These are phyloP conservation scores for Calosoma granatense DNA, from an alignment of 1,140 invertebrate genomes.

Conservation along the genomic window DNA sequence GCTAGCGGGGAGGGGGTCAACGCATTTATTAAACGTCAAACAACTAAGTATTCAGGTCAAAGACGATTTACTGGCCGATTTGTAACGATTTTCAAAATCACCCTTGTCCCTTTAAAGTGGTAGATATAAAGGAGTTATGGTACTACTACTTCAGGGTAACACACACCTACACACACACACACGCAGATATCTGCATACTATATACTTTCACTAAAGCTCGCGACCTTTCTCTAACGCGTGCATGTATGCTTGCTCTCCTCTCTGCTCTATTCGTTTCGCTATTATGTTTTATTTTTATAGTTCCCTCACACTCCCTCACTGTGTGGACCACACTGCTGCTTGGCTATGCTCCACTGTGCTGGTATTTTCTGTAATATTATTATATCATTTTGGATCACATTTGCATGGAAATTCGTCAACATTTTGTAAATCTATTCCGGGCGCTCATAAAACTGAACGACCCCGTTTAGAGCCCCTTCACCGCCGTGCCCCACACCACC, in stretches of 20 bases:
- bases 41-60: background rate
- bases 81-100: background rate
- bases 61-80: background rate
- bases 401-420: conserved; percentile 24
- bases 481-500: too few relatives aligned
- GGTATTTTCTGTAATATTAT: conserved; percentile 18
- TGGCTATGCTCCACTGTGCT: too few relatives aligned
- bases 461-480: background rate
- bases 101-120: background rate
- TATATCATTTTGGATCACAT: conserved; percentile 17
- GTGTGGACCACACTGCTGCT: too few relatives aligned
- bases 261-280: background rate
- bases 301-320: too few relatives aligned
- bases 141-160: too few relatives aligned
- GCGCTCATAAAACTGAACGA: conserved; percentile 18
- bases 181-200: too few relatives aligned
- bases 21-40: too few relatives aligned
- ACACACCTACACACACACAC: too few relatives aligned
- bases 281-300: background rate
- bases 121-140: too few relatives aligned
- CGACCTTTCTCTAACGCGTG: background rate
- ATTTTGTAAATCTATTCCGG: conserved; percentile 21
- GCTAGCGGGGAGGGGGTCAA: too few relatives aligned
- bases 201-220: background rate
- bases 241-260: background rate